Percentiles rank a stretch among this genome's conserved stretches.
Conservation (phyloP, 2,113 vertebrate genomes). For the Leuciscus idus region DNA sequence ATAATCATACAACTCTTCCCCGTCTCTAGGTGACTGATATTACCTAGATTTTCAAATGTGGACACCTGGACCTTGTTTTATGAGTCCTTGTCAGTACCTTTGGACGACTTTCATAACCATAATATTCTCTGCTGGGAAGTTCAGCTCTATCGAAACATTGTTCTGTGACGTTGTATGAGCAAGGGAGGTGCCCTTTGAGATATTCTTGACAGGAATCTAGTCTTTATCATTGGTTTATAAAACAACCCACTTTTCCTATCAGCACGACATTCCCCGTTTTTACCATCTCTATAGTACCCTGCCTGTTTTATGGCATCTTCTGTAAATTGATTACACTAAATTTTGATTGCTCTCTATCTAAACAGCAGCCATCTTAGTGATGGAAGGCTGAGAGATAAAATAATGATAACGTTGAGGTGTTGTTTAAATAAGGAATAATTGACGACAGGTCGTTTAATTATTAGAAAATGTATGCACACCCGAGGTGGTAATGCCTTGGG, state of each 20-base stretch:
- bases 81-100: slow-evolving; percentile 37
- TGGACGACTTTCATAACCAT: slow-evolving; percentile 10
- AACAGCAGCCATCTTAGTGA: slow-evolving; percentile 18
- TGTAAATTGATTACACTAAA: slow-evolving; percentile 19
- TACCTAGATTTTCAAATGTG: background rate
- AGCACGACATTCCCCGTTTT: slow-evolving; percentile 14
- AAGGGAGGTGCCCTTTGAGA: background rate
- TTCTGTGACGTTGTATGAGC: background rate
- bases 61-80: slow-evolving; percentile 32
- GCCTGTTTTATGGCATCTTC: slow-evolving; percentile 37
- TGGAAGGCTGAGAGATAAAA: slow-evolving; percentile 2
- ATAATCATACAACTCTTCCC: background rate
- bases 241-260: slow-evolving; percentile 13
- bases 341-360: slow-evolving; percentile 38
- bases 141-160: slow-evolving; percentile 22
- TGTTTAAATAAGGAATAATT: background rate
- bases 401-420: background rate
- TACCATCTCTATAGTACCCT: background rate
- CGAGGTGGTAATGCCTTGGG: too few species aligned
- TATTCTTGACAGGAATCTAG: slow-evolving; percentile 8
- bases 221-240: slow-evolving; percentile 53
- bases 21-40: background rate
- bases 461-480: too few species aligned
- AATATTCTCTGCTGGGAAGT: slow-evolving; percentile 4
- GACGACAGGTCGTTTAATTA: too few species aligned